A percentile compares a stretch with the other conserved stretches of the same genome.
Evolutionary conservation across 1,140 invertebrate species (phyloP).

Genomic region (Drosophila leontia): DNA sequence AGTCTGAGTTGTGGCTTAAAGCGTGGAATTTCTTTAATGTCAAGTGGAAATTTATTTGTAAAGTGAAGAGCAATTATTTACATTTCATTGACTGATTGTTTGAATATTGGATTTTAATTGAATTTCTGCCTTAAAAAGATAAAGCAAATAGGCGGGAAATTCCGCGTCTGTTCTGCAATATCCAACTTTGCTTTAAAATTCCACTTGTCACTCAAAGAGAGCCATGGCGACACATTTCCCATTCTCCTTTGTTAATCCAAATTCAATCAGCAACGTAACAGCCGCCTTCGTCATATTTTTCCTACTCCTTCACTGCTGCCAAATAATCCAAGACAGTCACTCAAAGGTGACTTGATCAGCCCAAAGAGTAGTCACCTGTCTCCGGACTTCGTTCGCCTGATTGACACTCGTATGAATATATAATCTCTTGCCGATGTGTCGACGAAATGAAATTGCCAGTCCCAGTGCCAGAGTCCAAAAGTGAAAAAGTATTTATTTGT

Average conservation of each 20-base stretch:
- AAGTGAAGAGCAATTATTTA: conserved; percentile 31
- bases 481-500: conserved; percentile 47
- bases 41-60: conserved; percentile 15
- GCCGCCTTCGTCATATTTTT: conserved; percentile 17
- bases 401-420: conserved; percentile 71
- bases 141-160: background rate
- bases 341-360: conserved; percentile 28
- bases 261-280: conserved; percentile 31
- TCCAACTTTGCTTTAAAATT: background rate
- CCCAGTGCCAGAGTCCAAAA: conserved; percentile 24
- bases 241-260: conserved; percentile 38
- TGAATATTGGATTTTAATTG: conserved; percentile 17
- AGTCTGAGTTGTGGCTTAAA: conserved; percentile 14
- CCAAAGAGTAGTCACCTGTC: conserved; percentile 31
- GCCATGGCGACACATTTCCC: conserved; percentile 11
- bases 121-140: background rate
- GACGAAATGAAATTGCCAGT: conserved; percentile 47
- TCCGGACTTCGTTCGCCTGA: conserved; percentile 30
- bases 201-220: conserved; percentile 4
- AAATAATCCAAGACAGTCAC: conserved; percentile 40
- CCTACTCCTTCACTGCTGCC: conserved; percentile 10
- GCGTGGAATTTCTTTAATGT: conserved; percentile 12
- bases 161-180: background rate
- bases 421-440: conserved; percentile 43
- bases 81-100: conserved; percentile 19